Evolutionary conservation across 2,113 vertebrate genomes (phyloP).

Genomic region (Misgurnus mizolepis): DNA sequence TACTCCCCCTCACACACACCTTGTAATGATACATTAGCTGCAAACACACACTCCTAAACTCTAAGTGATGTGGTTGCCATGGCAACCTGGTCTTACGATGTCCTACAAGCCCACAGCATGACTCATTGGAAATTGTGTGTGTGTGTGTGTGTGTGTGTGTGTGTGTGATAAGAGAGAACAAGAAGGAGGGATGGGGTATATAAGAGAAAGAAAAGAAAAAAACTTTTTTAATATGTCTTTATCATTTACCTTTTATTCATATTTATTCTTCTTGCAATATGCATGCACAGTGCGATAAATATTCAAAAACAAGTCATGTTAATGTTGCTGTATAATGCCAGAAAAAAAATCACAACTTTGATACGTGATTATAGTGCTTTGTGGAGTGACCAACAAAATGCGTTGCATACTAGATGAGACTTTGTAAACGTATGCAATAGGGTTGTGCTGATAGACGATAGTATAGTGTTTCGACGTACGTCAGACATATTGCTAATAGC

Average conservation of each 20-base stretch:
- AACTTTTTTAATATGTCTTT: conserved; percentile 21
- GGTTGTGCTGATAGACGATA: no score
- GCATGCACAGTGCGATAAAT: not conserved
- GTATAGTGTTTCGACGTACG: no score
- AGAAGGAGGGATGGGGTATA: not conserved
- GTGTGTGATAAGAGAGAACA: not conserved
- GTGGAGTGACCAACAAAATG: no score
- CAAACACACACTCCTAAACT: conserved; percentile 37
- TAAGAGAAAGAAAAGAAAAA: not conserved
- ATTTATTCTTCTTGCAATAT: not conserved
- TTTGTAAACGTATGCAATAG: no score
- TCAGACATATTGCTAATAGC: no score
- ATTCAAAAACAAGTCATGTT: not conserved
- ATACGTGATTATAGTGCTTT: no score
- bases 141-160: conserved; percentile 3
- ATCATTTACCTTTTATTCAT: not conserved
- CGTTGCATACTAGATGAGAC: no score
- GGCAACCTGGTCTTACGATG: conserved; percentile 19
- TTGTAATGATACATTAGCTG: not conserved
- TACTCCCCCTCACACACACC: not conserved
- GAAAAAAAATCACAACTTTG: not conserved
- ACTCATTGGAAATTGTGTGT: conserved; percentile 25
- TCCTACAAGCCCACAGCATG: conserved; percentile 31
- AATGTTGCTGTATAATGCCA: no score
- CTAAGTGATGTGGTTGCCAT: conserved; percentile 26